Conservation (phyloP, 64 coral and sea anemone species). For the Montipora cactus region DNA sequence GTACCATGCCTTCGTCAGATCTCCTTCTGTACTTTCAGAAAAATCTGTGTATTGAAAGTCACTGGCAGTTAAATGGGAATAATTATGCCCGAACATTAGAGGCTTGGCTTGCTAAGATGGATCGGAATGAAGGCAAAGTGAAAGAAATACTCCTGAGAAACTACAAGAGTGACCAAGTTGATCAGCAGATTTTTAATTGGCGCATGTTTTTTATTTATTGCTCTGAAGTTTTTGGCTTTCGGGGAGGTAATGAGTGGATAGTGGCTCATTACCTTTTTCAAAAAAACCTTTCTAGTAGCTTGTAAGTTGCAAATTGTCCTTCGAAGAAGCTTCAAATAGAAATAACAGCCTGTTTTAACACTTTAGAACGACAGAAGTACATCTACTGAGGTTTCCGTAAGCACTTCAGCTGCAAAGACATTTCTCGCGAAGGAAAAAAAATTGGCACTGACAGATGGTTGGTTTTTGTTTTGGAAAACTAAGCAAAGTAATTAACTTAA, state of each 20-base stretch:
- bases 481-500: too few relatives aligned
- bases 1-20: conserved; percentile 87
- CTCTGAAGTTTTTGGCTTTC: conserved; percentile 83
- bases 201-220: conserved; percentile 96
- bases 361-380: too few relatives aligned
- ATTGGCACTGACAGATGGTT: too few relatives aligned
- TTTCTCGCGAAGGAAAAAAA: too few relatives aligned
- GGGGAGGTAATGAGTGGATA: conserved; percentile 87
- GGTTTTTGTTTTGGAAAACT: too few relatives aligned
- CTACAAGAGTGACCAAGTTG: conserved; percentile 73
- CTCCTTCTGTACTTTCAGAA: conserved; percentile 88
- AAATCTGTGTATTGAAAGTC: conserved; percentile 66
- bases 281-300: conserved; percentile 52
- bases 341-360: too few relatives aligned
- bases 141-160: conserved; percentile 48
- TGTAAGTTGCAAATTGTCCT: conserved; percentile 15
- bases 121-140: conserved; percentile 56
- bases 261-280: conserved; percentile 81
- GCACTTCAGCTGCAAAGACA: too few relatives aligned
- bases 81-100: conserved; percentile 84
- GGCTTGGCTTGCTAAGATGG: conserved; percentile 82
- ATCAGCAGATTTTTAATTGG: conserved; percentile 88
- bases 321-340: too few relatives aligned
- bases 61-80: conserved; percentile 87
- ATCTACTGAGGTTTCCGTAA: too few relatives aligned